Evolutionary conservation across 2,888 invertebrate species (phyloP).

Genomic region (Rhogogaster chlorosoma): DNA sequence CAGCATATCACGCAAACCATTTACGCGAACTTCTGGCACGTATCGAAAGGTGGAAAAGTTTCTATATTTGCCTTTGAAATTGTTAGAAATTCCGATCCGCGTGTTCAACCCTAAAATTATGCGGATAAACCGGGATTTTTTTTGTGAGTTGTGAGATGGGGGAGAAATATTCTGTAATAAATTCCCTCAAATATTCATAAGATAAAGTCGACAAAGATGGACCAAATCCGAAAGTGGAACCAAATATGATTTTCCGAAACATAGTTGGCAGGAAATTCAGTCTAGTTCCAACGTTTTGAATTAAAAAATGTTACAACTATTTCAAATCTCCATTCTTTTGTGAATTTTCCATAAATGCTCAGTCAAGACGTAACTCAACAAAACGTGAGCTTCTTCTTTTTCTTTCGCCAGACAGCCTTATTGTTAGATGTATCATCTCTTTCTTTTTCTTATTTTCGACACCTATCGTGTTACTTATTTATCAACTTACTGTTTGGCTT

Average conservation of each 20-base stretch:
- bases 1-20: slow-evolving; percentile 13
- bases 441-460: neutral
- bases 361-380: neutral
- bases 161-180: neutral
- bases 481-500: neutral
- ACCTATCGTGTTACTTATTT: neutral
- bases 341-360: neutral
- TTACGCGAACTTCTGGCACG: slow-evolving; percentile 9
- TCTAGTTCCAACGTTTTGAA: neutral
- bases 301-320: neutral
- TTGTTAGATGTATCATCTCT: neutral
- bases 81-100: neutral
- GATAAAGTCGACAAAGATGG: neutral
- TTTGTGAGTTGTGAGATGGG: neutral
- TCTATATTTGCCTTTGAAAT: slow-evolving; percentile 17
- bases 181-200: neutral
- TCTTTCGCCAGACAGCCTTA: neutral
- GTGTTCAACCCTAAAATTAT: neutral
- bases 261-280: neutral
- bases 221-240: neutral
- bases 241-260: neutral
- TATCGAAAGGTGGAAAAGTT: slow-evolving; percentile 19
- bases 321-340: neutral
- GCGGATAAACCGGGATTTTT: neutral
- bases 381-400: neutral